Evolutionary conservation across 2,888 invertebrate species (phyloP).

Genomic region (Mayetiola destructor): DNA sequence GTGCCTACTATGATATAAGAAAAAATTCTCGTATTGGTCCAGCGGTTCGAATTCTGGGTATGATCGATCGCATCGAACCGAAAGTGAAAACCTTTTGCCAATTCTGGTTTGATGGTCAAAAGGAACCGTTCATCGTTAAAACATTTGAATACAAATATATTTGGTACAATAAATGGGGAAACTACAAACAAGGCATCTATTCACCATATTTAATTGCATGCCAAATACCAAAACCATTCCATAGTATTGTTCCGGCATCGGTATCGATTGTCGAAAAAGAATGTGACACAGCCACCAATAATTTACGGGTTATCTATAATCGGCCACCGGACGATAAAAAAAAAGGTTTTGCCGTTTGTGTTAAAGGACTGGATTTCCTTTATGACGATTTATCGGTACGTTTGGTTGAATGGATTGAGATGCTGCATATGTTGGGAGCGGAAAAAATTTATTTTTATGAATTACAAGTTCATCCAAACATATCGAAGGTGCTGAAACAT

Average conservation of each 20-base stretch:
- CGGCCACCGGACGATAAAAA: constrained; percentile 46
- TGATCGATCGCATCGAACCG: constrained; percentile 82
- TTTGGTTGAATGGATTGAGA: constrained; percentile 87
- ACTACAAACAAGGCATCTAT: constrained; percentile 78
- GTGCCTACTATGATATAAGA: constrained; percentile 76
- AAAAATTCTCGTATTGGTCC: constrained; percentile 65
- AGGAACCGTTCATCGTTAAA: constrained; percentile 65
- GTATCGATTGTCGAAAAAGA: constrained; percentile 73
- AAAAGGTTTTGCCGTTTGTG: constrained; percentile 80
- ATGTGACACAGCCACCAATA: constrained; percentile 76
- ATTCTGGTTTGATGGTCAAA: constrained; percentile 76
- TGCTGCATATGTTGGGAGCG: constrained; percentile 71
- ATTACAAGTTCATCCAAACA: constrained; percentile 81
- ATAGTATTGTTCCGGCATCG: constrained; percentile 59
- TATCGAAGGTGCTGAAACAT: constrained; percentile 57
- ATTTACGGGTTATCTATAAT: constrained; percentile 67
- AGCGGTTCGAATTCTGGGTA: constrained; percentile 68
- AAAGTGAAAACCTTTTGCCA: constrained; percentile 70
- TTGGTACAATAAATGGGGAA: constrained; percentile 90
- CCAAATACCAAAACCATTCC: constrained; percentile 63
- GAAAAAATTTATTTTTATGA: constrained; percentile 86
- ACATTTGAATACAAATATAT: constrained; percentile 84
- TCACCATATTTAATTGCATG: constrained; percentile 85
- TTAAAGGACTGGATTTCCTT: constrained; percentile 84
- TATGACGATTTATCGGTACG: constrained; percentile 82